Base-by-base conservation (phyloP, 2,113 vertebrate genomes). In the Sapajus apella region DNA sequence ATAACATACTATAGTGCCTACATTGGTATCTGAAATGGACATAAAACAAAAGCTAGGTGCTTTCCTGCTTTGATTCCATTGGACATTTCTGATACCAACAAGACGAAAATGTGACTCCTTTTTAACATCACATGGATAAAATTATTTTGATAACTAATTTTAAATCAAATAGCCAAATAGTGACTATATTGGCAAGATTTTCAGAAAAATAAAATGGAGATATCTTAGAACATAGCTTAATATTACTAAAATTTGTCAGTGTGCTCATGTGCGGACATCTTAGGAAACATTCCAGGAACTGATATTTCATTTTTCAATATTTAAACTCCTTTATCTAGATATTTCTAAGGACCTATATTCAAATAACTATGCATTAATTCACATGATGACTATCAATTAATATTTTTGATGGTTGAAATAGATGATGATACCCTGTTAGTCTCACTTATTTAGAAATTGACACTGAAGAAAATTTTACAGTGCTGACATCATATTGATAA, bases 161-260 rank as follows among this genome's bases (percentile, higher is more conserved):
- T 35, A 80, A 81, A 25, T 32, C 37, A 93, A 81, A 83, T 27
- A 58, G 47, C 37, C 23, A 87, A 68, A 88, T 20, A 50, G 1
- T 25, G 17, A 77, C 2, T 45, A 4, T 16, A 43, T 50, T 91
- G 21, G 16, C 43, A 85, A 90, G 14, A 14, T 82, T 85, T 16
- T 61, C 2, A 40, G 56, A 32, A 81, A 56, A 52, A 6, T 81
- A 37, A 94, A 96, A 58, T 70, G 7, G 8, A 35, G 6, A 14
- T 47, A 89, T 21, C 3, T 58, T 76, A 76, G 14, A 85, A 75
- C 17, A 1, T 32, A 55, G 27, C n/a, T 58, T 64, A 43, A 58
- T 66, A 23, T 35, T 58, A 55, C 21, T 95, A 35, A 96, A 79
- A 96, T 73, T 47, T 37, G 12, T 40, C 47, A 81, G 8, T 56